Evolutionary conservation across 2,888 invertebrate species (phyloP).

Genomic region (Leptinotarsa juncta): DNA sequence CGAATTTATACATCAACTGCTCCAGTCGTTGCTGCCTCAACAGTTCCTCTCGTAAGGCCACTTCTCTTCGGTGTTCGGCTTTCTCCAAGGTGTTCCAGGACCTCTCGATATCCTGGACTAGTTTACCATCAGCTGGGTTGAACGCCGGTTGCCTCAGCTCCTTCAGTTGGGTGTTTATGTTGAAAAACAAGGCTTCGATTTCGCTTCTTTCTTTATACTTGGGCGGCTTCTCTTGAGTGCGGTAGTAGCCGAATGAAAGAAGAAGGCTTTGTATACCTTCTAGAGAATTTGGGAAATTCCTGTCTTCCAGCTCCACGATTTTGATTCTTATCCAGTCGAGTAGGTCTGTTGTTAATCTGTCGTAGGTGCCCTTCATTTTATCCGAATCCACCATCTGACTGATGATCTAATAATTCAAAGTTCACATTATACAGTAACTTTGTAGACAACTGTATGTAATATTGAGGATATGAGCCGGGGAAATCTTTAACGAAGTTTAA

Average conservation of each 20-base stretch:
- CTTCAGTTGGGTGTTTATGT: constrained; percentile 95
- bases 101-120: constrained; percentile 94
- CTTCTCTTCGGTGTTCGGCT: constrained; percentile 94
- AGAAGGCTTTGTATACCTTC: constrained; percentile 94
- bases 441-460: background rate
- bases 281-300: constrained; percentile 92
- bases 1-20: constrained; percentile 95
- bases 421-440: background rate
- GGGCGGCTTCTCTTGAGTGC: constrained; percentile 97
- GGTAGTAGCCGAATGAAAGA: constrained; percentile 91
- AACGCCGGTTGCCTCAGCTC: constrained; percentile 92
- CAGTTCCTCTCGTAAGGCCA: constrained; percentile 90
- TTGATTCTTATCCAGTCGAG: constrained; percentile 94
- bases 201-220: constrained; percentile 98
- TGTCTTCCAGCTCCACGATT: constrained; percentile 83
- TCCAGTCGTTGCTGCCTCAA: constrained; percentile 92
- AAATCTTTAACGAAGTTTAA: too few relatives aligned
- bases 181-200: constrained; percentile 95
- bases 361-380: constrained; percentile 90
- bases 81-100: constrained; percentile 94
- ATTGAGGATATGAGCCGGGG: too few relatives aligned
- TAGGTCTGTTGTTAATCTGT: constrained; percentile 83
- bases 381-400: constrained; percentile 97
- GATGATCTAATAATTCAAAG: constrained; percentile 78
- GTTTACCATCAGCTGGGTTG: constrained; percentile 87